Evolutionary conservation across 2,113 vertebrate genomes (phyloP).

Genomic region (Craseonycteris thonglongyai): DNA sequence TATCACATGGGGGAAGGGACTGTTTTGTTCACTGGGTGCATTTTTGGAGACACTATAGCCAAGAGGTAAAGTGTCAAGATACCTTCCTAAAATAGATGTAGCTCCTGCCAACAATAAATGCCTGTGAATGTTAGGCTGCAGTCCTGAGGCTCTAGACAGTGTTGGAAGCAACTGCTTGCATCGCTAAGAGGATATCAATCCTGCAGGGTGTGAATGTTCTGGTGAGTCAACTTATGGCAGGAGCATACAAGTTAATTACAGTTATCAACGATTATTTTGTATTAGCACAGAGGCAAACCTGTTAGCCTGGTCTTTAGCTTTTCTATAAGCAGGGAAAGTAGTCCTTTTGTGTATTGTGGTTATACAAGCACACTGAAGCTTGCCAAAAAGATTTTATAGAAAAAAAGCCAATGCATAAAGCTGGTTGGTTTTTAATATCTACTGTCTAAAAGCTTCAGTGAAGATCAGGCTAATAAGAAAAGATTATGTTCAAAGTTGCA

Average conservation of each 20-base stretch:
- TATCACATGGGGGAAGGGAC: background rate
- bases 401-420: slow-evolving; percentile 2
- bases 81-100: slow-evolving; percentile 52
- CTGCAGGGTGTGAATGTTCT: slow-evolving; percentile 11
- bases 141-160: background rate
- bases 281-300: slow-evolving; percentile 42
- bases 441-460: slow-evolving; percentile 37
- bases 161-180: slow-evolving; percentile 37
- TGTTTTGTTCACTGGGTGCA: background rate
- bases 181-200: slow-evolving; percentile 37
- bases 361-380: background rate
- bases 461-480: slow-evolving; percentile 39
- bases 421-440: slow-evolving; percentile 34
- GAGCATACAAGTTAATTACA: slow-evolving; percentile 56
- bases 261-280: slow-evolving; percentile 50
- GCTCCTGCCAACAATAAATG: slow-evolving; percentile 22
- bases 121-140: background rate
- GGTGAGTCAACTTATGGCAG: slow-evolving; percentile 40
- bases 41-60: slow-evolving; percentile 28
- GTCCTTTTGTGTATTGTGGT: background rate
- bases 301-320: slow-evolving; percentile 50
- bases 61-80: slow-evolving; percentile 58
- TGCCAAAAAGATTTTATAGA: slow-evolving; percentile 25
- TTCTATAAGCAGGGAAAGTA: background rate
- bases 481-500: slow-evolving; percentile 46